Evolutionary conservation across 2,888 invertebrate genomes (phyloP).

Genomic region (Cotesia congregata): DNA sequence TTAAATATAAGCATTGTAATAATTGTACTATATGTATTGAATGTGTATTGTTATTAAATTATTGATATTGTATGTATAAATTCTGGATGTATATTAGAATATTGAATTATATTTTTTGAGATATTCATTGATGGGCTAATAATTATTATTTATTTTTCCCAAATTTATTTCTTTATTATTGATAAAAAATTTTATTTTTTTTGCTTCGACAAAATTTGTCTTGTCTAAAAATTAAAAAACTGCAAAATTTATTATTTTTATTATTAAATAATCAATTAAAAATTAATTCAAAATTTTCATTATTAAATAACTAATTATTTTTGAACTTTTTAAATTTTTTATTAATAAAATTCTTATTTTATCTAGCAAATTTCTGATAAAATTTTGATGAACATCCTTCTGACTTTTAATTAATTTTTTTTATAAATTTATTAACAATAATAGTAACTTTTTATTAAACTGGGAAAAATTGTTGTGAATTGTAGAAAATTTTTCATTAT

Average conservation of each 20-base stretch:
- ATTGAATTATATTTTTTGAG: not conserved
- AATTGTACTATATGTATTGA: not conserved
- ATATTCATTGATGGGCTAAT: not conserved
- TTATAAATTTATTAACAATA: too few relatives aligned
- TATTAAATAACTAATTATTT: too few relatives aligned
- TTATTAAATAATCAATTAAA: not conserved
- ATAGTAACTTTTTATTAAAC: too few relatives aligned
- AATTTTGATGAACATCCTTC: too few relatives aligned
- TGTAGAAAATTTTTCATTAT: not conserved
- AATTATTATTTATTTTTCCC: not conserved
- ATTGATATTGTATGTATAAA: not conserved
- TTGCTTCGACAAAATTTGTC: not conserved
- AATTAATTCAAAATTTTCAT: too few relatives aligned
- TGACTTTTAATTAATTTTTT: too few relatives aligned
- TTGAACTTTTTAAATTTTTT: too few relatives aligned
- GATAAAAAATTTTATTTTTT: too few relatives aligned
- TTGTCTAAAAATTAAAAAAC: not conserved
- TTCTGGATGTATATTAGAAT: conserved; percentile 10
- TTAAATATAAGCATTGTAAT: not conserved
- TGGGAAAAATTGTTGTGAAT: too few relatives aligned
- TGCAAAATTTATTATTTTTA: not conserved
- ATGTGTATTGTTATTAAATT: not conserved
- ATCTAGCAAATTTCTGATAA: too few relatives aligned
- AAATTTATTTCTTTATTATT: too few relatives aligned
- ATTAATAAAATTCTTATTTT: too few relatives aligned